These are phyloP conservation scores for Myiothlypis chrysogaster DNA, from an alignment of 2,797 vertebrate genomes.

Conservation along the genomic window DNA sequence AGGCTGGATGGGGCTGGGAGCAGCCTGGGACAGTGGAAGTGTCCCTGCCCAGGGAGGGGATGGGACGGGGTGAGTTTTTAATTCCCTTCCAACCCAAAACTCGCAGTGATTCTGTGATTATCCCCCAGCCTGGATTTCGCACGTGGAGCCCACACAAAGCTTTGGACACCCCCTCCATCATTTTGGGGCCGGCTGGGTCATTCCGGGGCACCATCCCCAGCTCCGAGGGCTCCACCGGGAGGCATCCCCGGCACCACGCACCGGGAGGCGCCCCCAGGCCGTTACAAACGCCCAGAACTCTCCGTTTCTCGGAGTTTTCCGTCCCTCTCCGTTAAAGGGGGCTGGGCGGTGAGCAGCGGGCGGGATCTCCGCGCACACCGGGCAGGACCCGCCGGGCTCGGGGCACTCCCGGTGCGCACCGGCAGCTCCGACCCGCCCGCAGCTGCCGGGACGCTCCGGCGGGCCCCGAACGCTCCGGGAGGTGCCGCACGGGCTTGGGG, in stretches of 20 bases:
- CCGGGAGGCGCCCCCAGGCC: rapidly evolving
- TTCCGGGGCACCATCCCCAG: background rate
- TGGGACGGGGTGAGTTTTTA: background rate
- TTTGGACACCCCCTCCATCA: rapidly evolving
- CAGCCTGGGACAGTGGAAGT: rapidly evolving
- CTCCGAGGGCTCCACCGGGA: background rate
- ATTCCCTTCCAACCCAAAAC: background rate
- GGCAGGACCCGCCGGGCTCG: background rate
- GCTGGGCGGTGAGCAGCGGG: rapidly evolving
- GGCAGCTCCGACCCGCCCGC: background rate
- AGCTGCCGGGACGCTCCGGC: background rate
- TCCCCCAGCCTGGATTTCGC: rapidly evolving
- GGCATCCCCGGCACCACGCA: background rate
- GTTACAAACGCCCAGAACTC: rapidly evolving
- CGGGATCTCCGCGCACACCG: rapidly evolving
- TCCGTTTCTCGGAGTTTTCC: background rate
- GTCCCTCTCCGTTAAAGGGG: background rate
- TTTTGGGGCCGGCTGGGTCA: rapidly evolving
- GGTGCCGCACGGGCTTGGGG: background rate
- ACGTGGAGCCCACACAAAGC: rapidly evolving
- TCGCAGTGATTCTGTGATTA: rapidly evolving
- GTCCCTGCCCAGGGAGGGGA: background rate
- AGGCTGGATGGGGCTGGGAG: background rate
- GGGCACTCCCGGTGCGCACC: rapidly evolving
- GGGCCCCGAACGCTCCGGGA: background rate